phyloP scores from a whole-genome alignment of 2,888 invertebrate genomes.

The Siphlonurus alternatus region DNA sequence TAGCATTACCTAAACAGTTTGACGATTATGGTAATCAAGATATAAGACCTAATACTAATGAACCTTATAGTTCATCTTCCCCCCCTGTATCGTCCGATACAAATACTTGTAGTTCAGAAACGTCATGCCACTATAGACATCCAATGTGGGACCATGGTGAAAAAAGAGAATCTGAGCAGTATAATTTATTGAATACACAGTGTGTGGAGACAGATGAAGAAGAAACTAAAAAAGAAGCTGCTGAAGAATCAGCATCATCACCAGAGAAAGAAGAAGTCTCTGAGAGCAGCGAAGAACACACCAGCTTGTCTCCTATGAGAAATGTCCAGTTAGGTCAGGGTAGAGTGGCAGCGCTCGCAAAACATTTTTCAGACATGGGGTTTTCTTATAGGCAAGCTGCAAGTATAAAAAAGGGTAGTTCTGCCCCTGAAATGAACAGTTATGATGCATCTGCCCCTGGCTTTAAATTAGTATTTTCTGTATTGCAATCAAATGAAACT shows the following conservation, averaged over 20 bases:
- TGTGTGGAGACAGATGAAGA: neutral
- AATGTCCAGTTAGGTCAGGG: constrained; percentile 49
- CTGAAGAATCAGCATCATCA: neutral
- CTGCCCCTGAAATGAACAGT: neutral
- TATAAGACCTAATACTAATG: neutral
- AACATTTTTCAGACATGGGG: constrained; percentile 33
- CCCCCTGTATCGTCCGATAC: neutral
- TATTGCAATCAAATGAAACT: neutral
- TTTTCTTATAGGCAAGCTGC: neutral
- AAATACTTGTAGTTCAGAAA: neutral
- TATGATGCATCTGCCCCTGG: neutral
- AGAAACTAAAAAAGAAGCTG: neutral
- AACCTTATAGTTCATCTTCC: neutral
- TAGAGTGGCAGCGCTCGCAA: constrained; percentile 50
- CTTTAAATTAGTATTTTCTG: neutral
- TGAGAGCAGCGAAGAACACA: neutral
- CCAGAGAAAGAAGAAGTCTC: neutral
- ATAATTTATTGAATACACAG: too few species aligned
- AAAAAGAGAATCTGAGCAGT: too few species aligned
- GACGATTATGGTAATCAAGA: too few species aligned
- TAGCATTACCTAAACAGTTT: too few species aligned
- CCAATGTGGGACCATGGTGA: too few species aligned
- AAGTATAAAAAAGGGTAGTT: neutral
- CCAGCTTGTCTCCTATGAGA: constrained; percentile 22
- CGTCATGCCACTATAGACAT: neutral